Base-by-base conservation (phyloP, 2,888 invertebrate genomes). In the Acronicta psi region DNA sequence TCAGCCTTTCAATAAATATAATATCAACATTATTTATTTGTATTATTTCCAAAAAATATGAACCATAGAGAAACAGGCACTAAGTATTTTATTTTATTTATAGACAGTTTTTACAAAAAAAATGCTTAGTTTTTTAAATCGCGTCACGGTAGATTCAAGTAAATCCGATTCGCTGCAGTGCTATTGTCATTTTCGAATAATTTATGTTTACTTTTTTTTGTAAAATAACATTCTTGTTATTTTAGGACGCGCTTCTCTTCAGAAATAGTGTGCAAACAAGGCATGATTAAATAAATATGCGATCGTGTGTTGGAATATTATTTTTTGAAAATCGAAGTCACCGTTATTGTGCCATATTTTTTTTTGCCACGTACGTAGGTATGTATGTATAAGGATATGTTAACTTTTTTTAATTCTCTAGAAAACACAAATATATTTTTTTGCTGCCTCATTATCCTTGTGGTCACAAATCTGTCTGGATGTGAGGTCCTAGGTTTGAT, bases 161-260 rank as follows among this genome's bases (percentile, higher is more conserved):
- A 64, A 75, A 66, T 50, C 45, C 25, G 31, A 69, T 74, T 69
- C 63, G 63, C n/a, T 36, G 16, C 53, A 47, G 51, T 14, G 4
- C 41, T n/a, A 64, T 66, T 73, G 73, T 69, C n/a, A n/a, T 17
- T 64, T 57, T 50, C 20, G 14, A 13, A 67, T 60, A 70, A 73
- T 65, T 69, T 50, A 70, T 63, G 47, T 57, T 77, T 67, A 69
- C 34, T 57, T 61, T 64, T 50, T 55, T 49, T 10, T 43, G 36
- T 36, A 11, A 59, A 42, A 47, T 46, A n/a, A n/a, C n/a, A n/a
- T 57, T 52, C 67, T 77, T 73, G 62, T 73, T 75, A 70, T 60
- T 65, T 69, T 57, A 53, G 69, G 64, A 60, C 34, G 46, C 31
- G 31, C 14, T 36, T 37, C 14, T 59, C 50, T 45, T 45, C n/a